Base-by-base conservation (phyloP, 2,888 invertebrate genomes). In the Lagria hirta region DNA sequence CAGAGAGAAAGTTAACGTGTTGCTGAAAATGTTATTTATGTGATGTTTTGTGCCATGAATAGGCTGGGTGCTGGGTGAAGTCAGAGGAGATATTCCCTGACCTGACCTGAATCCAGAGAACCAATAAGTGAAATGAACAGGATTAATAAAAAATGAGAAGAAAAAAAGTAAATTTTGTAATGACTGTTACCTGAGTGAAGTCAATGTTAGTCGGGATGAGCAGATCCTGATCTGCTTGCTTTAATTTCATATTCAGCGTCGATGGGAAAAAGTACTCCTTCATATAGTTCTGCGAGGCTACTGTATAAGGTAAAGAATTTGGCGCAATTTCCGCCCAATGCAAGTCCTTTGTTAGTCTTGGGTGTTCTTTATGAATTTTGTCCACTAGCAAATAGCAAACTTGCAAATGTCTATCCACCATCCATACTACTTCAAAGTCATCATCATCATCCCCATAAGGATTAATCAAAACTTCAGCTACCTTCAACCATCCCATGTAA, bases 371-470 rank as follows among this genome's bases (percentile, higher is more conserved):
- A 66, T 91, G 91, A 86, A 92, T 91, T 73, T 91, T 91, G 68
- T 93, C 92, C 26, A 93, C 92, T 55, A 92, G 87, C 67, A 92
- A 76, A 71, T 91, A 92, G 10, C 89, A 86, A 7, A 91, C 87
- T 77, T 87, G 85, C 38, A 88, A 74, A 73, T 89, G 88, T 57
- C 93, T 80, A 71, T 94, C 93, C 34, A 94, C 85, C 72, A 94
- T 80, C 91, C 92, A 92, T 64, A 90, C 91, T 3, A 86, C 87
- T 77, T 91, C 91, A 63, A 91, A 91, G 60, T 91, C 91, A 62
- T 91, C 91, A 62, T 91, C 91, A 58, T 91, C 91, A 64, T 90
- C 90, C 1, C 91, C 91, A 60, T 90, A 91, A 0, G 91, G 91
- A 73, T 94, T 94, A 49, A 94, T 89, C 35, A 92, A 72, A 0